A percentile compares a stretch with the other conserved stretches of the same genome.
phyloP scores from a whole-genome alignment of 1,140 invertebrate species.

The Triops longicaudatus region DNA sequence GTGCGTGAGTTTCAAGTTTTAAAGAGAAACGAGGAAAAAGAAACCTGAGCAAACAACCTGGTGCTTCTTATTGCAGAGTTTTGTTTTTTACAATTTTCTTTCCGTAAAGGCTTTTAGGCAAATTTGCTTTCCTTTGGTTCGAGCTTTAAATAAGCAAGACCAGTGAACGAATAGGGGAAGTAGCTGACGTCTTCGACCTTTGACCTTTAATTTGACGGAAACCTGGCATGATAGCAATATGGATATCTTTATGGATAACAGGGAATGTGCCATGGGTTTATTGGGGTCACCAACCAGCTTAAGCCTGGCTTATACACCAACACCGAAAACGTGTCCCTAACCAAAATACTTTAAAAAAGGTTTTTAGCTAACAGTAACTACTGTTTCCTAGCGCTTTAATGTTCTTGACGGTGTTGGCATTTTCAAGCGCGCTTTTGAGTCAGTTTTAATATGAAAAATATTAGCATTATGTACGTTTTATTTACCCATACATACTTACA shows the following conservation, averaged over 20 bases:
- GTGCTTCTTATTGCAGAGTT: neutral
- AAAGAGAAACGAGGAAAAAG: neutral
- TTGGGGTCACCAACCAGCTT: neutral
- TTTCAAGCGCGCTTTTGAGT: too few species aligned
- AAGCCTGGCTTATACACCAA: neutral
- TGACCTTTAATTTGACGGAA: conserved; percentile 12
- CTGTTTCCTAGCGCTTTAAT: too few species aligned
- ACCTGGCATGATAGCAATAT: conserved; percentile 12
- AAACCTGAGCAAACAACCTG: conserved; percentile 1
- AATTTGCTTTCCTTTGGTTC: too few species aligned
- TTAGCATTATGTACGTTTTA: too few species aligned
- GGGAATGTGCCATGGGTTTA: neutral
- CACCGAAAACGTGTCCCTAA: neutral
- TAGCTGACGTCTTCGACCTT: neutral
- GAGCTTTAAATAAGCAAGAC: neutral
- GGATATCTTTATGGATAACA: neutral
- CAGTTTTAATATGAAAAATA: too few species aligned
- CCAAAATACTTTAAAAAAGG: neutral
- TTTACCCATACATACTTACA: too few species aligned
- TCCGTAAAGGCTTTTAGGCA: too few species aligned
- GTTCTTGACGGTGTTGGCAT: too few species aligned
- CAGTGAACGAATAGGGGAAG: neutral
- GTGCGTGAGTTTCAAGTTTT: neutral
- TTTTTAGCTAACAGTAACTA: too few species aligned
- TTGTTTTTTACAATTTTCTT: too few species aligned